These are phyloP conservation scores for Galagoides demidoff DNA, from an alignment of 2,797 vertebrate species.

Conservation along the genomic window DNA sequence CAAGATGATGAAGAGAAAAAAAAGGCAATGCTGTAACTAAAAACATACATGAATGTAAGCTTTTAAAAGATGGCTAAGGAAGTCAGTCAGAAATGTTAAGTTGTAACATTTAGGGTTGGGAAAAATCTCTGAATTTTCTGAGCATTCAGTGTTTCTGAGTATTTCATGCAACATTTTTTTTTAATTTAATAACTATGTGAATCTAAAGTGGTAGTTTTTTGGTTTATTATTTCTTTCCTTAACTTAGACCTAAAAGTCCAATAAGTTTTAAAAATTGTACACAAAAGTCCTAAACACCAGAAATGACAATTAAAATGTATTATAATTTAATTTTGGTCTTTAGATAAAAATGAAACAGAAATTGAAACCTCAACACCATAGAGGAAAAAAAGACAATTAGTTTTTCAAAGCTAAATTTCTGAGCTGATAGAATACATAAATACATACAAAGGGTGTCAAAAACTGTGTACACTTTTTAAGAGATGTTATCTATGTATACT, in stretches of 20 bases:
- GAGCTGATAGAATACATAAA: constrained; percentile 74
- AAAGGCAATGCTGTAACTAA: neutral
- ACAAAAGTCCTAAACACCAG: constrained; percentile 71
- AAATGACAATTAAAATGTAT: constrained; percentile 78
- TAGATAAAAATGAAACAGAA: constrained; percentile 57
- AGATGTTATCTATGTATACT: no score
- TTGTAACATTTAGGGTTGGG: neutral
- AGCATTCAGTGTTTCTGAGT: neutral
- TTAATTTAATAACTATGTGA: neutral
- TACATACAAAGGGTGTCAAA: neutral
- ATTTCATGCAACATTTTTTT: neutral
- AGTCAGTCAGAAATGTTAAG: neutral
- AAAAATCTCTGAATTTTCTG: neutral
- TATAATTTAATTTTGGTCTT: constrained; percentile 84
- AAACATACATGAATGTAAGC: neutral
- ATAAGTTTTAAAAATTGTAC: constrained; percentile 72
- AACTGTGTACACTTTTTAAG: no score
- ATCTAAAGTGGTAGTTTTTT: no score
- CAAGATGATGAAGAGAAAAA: neutral
- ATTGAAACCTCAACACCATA: constrained; percentile 81
- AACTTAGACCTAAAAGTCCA: neutral
- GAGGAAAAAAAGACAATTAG: constrained; percentile 82
- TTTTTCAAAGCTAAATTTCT: constrained; percentile 83
- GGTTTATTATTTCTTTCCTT: neutral
- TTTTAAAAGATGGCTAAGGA: neutral